Evolutionary conservation across 1,140 invertebrate species (phyloP), one percentile per base, ranked within the genome.

Genomic region (Pseudachorutes palmiensis): DNA sequence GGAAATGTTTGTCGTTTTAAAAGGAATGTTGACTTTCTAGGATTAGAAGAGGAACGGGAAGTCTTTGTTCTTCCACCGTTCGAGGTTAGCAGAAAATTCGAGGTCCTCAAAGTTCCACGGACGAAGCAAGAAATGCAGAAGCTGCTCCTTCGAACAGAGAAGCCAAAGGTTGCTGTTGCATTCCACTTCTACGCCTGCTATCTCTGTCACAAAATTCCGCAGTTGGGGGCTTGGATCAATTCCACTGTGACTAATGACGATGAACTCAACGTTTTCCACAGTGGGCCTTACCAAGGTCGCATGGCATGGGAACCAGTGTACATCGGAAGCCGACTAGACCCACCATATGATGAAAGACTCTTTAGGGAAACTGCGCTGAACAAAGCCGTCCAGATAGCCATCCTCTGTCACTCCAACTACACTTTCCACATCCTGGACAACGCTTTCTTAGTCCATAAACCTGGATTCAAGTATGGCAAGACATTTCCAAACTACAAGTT

Each of bases 351-450:
- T 69, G 89, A 91, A 76, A 78, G 82, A 48, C 81, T 92, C 65
- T 86, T 86, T 1, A 91, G 89, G 89, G 89, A 92, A 77, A 89
- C 89, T 19, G 82, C 84, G 55, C 87, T 89, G 71, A 89, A 92
- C 75, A 92, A 91, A 82, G 91, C 91, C 89, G 85, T 82, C 30
- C 80, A 92, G 89, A 90, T 89, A 67, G 92, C 92, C 77, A 84
- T 87, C 41, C 81, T 92, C 51, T 92, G 91, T 78, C 87, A 91
- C 1, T 78, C 90, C 74, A 87, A 92, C 77, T 94, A 92, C 75
- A 89, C 92, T 74, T 92, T 93, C 76, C 84, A 91, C 76, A 92
- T 93, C 72, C 75, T 94, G 72, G 90, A 93, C 79, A 93, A 93
- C 76, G 90, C 88, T 3, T 93, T 92, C 77, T 80, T 94, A 19